These are phyloP conservation scores for Procambarus virginalis DNA, from an alignment of 1,140 invertebrate genomes.

Conservation along the genomic window DNA sequence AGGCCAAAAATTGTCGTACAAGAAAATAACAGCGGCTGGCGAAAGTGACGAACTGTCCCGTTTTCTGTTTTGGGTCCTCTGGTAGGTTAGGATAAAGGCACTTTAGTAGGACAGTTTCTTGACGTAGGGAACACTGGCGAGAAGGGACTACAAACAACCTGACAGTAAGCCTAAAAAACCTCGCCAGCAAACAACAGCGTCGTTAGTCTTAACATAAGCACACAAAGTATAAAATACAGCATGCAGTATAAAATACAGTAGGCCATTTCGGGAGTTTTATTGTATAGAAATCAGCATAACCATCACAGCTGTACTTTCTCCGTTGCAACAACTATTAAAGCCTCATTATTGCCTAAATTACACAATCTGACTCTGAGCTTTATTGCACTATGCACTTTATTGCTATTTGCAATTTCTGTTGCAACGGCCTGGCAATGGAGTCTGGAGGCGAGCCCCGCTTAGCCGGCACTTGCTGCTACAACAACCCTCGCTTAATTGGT, in stretches of 20 bases:
- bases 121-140: no score
- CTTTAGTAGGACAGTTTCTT: no score
- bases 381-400: slow-evolving; percentile 44
- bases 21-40: no score
- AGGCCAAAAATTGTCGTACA: no score
- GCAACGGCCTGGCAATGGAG: slow-evolving; percentile 32
- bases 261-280: slow-evolving; percentile 50
- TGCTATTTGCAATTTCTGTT: slow-evolving; percentile 39
- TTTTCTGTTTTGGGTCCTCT: no score
- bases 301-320: slow-evolving; percentile 47
- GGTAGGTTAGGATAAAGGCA: no score
- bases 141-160: neutral
- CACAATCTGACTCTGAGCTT: slow-evolving; percentile 40
- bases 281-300: slow-evolving; percentile 59
- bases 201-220: slow-evolving; percentile 61
- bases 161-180: slow-evolving; percentile 19
- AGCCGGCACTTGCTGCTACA: neutral
- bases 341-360: slow-evolving; percentile 48
- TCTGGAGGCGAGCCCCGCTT: neutral
- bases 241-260: slow-evolving; percentile 55
- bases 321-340: slow-evolving; percentile 44
- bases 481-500: neutral
- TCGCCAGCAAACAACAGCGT: slow-evolving; percentile 47
- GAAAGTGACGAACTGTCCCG: no score
- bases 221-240: slow-evolving; percentile 63